A percentile compares a stretch with the other conserved stretches of the same genome.
phyloP scores from a whole-genome alignment of 2,113 vertebrate genomes.

The Erpornis zantholeuca region DNA sequence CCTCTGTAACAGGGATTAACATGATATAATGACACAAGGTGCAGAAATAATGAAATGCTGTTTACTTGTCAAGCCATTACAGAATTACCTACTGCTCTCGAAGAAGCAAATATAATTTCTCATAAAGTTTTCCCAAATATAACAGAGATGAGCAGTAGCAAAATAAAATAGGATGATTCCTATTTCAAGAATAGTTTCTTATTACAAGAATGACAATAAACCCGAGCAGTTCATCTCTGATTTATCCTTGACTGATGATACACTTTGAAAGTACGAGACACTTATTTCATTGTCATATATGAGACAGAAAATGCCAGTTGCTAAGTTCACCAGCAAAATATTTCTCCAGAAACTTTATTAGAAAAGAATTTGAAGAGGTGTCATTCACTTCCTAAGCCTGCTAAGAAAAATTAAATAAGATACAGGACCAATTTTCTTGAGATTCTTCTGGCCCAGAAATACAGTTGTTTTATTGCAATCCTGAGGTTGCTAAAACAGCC shows the following conservation, averaged over 20 bases:
- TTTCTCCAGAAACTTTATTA: not conserved
- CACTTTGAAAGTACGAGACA: not conserved
- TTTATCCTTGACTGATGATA: not conserved
- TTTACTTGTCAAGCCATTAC: not conserved
- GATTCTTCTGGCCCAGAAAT: not conserved
- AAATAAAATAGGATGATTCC: not conserved
- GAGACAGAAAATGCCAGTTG: not conserved
- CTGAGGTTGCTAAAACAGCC: not conserved
- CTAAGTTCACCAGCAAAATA: not conserved
- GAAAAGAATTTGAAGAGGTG: not conserved
- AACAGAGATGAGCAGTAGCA: not conserved
- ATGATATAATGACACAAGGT: not conserved
- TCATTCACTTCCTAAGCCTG: not conserved
- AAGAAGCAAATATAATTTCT: constrained; percentile 1
- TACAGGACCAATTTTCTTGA: not conserved
- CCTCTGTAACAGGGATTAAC: not conserved
- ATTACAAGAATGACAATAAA: not conserved
- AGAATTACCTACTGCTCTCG: not conserved
- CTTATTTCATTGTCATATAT: not conserved
- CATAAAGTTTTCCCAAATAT: not conserved
- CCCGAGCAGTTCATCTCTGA: not conserved
- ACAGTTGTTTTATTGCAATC: not conserved
- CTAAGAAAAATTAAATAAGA: not conserved
- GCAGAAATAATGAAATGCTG: not conserved
- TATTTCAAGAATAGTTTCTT: not conserved